Conservation (phyloP, 64 coral and sea anemone genomes). For the Montipora cactus region DNA sequence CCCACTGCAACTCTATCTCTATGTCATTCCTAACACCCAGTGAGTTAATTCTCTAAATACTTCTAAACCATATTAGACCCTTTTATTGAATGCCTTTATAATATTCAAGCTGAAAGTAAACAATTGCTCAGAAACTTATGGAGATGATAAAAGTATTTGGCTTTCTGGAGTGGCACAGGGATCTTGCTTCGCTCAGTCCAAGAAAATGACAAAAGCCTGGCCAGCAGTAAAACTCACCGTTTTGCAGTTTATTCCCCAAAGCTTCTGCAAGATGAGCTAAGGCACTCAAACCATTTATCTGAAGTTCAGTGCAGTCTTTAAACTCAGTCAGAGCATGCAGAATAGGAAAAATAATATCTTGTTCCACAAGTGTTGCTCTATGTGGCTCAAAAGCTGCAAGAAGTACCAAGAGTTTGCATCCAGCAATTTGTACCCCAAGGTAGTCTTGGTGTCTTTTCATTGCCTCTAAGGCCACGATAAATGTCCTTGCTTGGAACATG, state of each 20-base stretch:
- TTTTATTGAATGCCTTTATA: too few relatives aligned
- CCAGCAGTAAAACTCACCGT: not conserved
- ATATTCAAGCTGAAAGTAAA: too few relatives aligned
- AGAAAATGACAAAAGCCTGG: too few relatives aligned
- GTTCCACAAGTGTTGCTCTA: slow-evolving; percentile 63
- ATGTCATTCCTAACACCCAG: too few relatives aligned
- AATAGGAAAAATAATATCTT: slow-evolving; percentile 36
- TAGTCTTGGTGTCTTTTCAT: slow-evolving; percentile 67
- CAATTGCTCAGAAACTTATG: too few relatives aligned
- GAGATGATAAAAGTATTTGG: too few relatives aligned
- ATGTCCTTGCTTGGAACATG: slow-evolving; percentile 48
- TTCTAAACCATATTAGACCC: too few relatives aligned
- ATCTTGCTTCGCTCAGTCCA: not conserved
- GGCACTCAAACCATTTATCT: slow-evolving; percentile 49
- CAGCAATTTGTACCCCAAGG: slow-evolving; percentile 61
- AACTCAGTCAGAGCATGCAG: slow-evolving; percentile 38
- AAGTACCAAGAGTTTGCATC: slow-evolving; percentile 50
- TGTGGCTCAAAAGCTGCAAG: slow-evolving; percentile 34
- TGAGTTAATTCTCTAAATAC: too few relatives aligned
- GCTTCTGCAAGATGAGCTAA: slow-evolving; percentile 15
- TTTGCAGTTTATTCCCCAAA: not conserved
- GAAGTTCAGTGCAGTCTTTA: slow-evolving; percentile 25
- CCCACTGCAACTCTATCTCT: too few relatives aligned
- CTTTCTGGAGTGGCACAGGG: not conserved
- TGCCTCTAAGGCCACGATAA: slow-evolving; percentile 60